Percentiles rank a stretch among this genome's conserved stretches.
Conservation (phyloP, 2,113 vertebrate species). For the Cepphus grylle region DNA sequence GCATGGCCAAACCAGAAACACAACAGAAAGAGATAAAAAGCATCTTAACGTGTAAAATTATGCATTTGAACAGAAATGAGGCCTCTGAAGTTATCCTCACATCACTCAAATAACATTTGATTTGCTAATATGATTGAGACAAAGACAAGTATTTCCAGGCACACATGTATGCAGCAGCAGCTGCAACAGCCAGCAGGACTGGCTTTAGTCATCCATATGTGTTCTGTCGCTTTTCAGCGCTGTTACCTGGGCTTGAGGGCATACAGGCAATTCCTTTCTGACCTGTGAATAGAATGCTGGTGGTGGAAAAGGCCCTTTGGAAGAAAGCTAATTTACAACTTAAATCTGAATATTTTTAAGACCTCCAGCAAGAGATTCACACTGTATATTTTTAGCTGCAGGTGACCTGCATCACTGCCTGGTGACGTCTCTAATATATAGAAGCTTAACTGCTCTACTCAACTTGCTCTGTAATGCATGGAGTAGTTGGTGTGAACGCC, state of each 20-base stretch:
- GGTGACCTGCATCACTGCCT: slow-evolving; percentile 1
- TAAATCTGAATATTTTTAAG: neutral
- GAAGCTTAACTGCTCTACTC: neutral
- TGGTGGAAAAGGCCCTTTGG: neutral
- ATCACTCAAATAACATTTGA: neutral
- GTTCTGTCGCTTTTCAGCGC: neutral
- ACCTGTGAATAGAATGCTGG: neutral
- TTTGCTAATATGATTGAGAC: neutral
- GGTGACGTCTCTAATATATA: neutral
- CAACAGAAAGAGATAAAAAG: neutral
- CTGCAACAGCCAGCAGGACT: neutral
- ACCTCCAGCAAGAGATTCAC: neutral
- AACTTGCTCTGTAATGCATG: neutral
- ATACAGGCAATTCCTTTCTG: neutral
- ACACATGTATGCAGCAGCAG: neutral
- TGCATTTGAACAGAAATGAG: neutral
- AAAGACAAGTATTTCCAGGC: neutral
- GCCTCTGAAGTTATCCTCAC: neutral
- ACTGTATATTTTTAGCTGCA: neutral
- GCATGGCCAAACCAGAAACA: neutral
- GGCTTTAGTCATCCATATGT: neutral
- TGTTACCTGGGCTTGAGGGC: neutral
- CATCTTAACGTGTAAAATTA: neutral
- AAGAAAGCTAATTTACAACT: neutral
- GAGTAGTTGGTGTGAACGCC: neutral